Evolutionary conservation across 2,888 invertebrate species (phyloP), one percentile per base, ranked within the genome.

Genomic region (Nezara viridula): DNA sequence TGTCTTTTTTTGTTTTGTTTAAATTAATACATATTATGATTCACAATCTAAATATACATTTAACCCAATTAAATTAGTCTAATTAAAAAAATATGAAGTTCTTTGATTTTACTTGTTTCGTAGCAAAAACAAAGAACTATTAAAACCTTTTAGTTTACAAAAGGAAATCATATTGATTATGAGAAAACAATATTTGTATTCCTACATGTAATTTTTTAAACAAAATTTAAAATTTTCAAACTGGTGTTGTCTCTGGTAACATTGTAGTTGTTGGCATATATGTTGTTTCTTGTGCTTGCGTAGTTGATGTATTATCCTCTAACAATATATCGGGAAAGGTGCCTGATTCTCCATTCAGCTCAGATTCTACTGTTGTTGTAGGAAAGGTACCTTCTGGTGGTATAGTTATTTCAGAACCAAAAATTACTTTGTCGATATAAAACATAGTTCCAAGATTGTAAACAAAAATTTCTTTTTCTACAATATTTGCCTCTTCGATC

Each of bases 401-500:
- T 86, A 90, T 90, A n/a, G 91, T 91, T 19, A 91, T 90, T 19
- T 91, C 90, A 40, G 91, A 91, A 3, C 91, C 93, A 92, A 94
- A 95, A 14, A 95, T 92, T 89, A 95, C 94, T 91, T 94, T 94
- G 91, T 95, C 94, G 90, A 95, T 93, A 91, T 94, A 95, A 92
- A 94, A 95, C 95, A 95, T 95, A 90, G 95, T 95, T 85, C 95
- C 95, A 91, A 95, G 92, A 92, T 95, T 95, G 92, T 95, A 95
- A 66, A 95, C 95, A 91, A 95, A 95, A 40, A 95, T 94, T 92
- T 95, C 95, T 91, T 94, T 94, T 92, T 95, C 94, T 37, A 94
- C 94, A 73, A 95, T 94, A 91, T 93, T 93, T 24, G 94, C 95
- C 90, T 94, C 94, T 91, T 95, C 95, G 12, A 95, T 93, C 60